phyloP scores from a whole-genome alignment of 2,113 vertebrate species.

The Vulpes lagopus region DNA sequence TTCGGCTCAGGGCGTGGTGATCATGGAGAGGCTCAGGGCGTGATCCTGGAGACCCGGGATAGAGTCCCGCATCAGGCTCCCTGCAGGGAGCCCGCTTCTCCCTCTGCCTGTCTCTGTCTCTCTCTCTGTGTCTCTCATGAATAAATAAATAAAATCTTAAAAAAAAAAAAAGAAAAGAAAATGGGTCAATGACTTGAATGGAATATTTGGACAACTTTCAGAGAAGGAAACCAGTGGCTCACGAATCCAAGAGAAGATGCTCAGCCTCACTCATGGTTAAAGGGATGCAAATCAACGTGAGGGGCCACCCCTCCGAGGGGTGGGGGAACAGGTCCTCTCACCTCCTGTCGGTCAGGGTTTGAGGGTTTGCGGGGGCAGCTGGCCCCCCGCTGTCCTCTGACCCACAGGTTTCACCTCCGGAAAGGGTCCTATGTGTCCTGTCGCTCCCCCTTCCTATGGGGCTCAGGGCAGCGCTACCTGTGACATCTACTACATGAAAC shows the following conservation, averaged over 20 bases:
- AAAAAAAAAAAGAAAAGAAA: no score
- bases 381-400: not conserved
- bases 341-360: not conserved
- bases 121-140: no score
- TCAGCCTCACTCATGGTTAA: no score
- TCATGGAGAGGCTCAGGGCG: no score
- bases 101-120: no score
- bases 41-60: no score
- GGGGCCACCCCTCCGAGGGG: no score
- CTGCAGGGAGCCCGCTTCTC: no score
- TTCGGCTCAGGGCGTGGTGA: no score
- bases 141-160: no score
- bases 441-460: accelerated
- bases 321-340: no score
- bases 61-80: no score
- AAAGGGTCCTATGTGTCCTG: not conserved
- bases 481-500: accelerated
- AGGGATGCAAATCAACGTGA: not conserved
- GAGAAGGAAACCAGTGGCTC: not conserved
- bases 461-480: accelerated
- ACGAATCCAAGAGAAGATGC: not conserved
- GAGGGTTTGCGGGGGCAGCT: not conserved
- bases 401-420: not conserved
- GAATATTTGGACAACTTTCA: not conserved
- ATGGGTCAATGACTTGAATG: not conserved